A percentile compares a stretch with the other conserved stretches of the same genome.
phyloP scores from a whole-genome alignment of 1,140 invertebrate genomes.

The Sarcophaga peregrina region DNA sequence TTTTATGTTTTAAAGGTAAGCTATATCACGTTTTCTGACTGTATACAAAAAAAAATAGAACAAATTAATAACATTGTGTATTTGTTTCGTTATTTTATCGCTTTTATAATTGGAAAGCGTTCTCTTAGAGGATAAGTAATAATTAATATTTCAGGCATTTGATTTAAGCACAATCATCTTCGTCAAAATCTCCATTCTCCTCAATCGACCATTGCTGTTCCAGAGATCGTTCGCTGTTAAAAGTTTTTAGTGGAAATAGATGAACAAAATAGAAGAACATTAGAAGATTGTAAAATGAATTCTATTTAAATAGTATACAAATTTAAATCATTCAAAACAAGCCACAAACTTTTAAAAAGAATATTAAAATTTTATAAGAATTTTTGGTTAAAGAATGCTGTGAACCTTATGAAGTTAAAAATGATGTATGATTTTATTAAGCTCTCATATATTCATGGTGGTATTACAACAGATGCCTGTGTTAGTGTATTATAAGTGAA shows the following conservation, averaged over 20 bases:
- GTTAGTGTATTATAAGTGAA: no score
- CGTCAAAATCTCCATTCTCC: conserved; percentile 34
- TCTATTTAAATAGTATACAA: no score
- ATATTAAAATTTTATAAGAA: no score
- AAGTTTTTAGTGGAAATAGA: not conserved
- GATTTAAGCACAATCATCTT: conserved; percentile 32
- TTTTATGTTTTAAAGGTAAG: conserved; percentile 34
- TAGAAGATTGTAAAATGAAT: no score
- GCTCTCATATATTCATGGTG: no score
- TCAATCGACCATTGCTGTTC: conserved; percentile 37
- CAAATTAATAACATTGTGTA: not conserved
- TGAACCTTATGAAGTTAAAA: no score
- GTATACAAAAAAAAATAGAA: conserved; percentile 14
- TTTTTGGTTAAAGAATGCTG: no score
- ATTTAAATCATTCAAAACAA: conserved; percentile 14
- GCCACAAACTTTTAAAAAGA: not conserved
- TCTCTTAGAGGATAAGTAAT: no score
- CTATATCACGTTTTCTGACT: conserved; percentile 37
- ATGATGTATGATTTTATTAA: no score
- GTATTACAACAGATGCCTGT: no score
- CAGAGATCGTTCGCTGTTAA: conserved; percentile 27
- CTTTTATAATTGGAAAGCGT: not conserved
- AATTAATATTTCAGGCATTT: conserved; percentile 24
- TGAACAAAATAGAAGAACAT: conserved; percentile 3
- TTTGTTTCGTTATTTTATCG: conserved; percentile 14